phyloP scores from a whole-genome alignment of 2,113 vertebrate species.

The Heterochromis multidens region DNA sequence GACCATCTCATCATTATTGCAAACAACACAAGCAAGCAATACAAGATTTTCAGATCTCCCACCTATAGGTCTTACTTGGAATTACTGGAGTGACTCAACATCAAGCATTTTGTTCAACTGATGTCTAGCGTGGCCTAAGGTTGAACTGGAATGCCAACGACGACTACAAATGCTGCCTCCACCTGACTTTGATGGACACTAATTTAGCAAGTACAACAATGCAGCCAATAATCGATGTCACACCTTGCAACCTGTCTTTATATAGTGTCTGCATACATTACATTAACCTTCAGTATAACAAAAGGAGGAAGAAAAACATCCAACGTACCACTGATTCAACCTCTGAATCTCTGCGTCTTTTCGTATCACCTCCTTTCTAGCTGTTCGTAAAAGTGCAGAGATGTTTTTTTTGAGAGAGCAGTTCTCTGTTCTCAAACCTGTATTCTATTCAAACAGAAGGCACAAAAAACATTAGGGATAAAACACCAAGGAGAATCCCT shows the following conservation, averaged over 20 bases:
- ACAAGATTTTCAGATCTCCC: no score
- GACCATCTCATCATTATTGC: no score
- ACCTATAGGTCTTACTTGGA: no score
- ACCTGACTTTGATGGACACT: no score
- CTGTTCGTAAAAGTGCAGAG: constrained; percentile 91
- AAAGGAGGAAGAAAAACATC: background rate
- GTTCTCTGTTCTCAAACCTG: constrained; percentile 86
- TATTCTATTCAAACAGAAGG: constrained; percentile 75
- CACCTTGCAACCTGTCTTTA: background rate
- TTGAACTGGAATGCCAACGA: no score
- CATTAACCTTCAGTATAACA: background rate
- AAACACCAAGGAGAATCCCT: no score
- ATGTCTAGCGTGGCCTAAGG: no score
- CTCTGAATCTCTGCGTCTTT: constrained; percentile 93
- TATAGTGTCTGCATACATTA: background rate
- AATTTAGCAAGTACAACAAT: no score
- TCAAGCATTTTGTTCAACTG: no score
- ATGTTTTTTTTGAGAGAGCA: constrained; percentile 92
- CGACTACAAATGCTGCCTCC: no score
- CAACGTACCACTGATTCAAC: constrained; percentile 81
- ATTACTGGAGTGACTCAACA: no score
- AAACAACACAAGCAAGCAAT: no score
- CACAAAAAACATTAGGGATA: background rate
- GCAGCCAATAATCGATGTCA: background rate
- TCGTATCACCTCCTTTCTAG: constrained; percentile 88